Evolutionary conservation across 2,888 invertebrate genomes (phyloP).

Genomic region (Drosophila kambysellisi): DNA sequence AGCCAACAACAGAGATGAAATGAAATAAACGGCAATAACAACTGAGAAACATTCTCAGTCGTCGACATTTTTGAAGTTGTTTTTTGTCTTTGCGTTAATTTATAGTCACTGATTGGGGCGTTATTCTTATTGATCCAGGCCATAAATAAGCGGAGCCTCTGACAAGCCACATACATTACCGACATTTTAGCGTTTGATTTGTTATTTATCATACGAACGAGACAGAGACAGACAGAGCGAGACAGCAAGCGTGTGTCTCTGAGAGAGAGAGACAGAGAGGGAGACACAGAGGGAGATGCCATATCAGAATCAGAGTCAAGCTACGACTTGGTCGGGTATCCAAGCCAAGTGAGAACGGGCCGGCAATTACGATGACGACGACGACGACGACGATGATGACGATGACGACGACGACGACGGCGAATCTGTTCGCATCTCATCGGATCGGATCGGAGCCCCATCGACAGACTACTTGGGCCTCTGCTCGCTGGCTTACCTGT

Average conservation of each 20-base stretch:
- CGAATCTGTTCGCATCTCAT: constrained; percentile 56
- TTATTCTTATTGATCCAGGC: constrained; percentile 83
- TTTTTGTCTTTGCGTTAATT: constrained; percentile 82
- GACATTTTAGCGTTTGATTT: constrained; percentile 83
- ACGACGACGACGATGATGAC: constrained; percentile 35
- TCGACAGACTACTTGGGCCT: constrained; percentile 37
- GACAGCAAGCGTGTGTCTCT: constrained; percentile 26
- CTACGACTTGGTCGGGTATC: constrained; percentile 1
- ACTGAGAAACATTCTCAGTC: constrained; percentile 67
- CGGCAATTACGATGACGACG: constrained; percentile 55
- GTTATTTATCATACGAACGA: constrained; percentile 79
- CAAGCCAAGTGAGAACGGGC: constrained; percentile 39
- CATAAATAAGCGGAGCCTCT: constrained; percentile 79
- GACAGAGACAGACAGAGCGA: constrained; percentile 27
- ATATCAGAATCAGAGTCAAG: constrained; percentile 8
- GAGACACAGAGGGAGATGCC: constrained; percentile 11
- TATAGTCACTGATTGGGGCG: constrained; percentile 82
- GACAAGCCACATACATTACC: constrained; percentile 81
- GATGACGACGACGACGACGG: constrained; percentile 33
- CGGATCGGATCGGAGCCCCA: constrained; percentile 44
- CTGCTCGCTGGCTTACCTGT: constrained; percentile 65
- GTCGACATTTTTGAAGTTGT: constrained; percentile 70
- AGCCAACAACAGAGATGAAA: constrained; percentile 26
- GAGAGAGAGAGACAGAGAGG: constrained; percentile 32
- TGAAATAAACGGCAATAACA: constrained; percentile 21